A percentile compares a stretch with the other conserved stretches of the same genome.
phyloP scores from a whole-genome alignment of 2,888 invertebrate genomes.

The Patella pellucida region DNA sequence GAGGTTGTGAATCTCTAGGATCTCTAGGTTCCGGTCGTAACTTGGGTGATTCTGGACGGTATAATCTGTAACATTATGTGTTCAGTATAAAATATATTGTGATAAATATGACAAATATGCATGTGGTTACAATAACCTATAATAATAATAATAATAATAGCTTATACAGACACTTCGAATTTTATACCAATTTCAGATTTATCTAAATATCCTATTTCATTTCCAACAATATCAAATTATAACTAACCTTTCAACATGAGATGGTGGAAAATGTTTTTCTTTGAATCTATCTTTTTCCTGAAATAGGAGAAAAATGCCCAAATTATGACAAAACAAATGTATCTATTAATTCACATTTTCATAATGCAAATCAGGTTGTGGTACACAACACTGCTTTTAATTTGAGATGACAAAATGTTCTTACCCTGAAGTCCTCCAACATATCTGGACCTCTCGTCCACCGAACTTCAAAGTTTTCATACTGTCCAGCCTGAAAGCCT shows the following conservation, averaged over 20 bases:
- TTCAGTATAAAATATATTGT: no score
- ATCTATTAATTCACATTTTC: no score
- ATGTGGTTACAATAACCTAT: no score
- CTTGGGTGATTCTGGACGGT: neutral
- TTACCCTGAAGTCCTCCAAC: conserved; percentile 40
- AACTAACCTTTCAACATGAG: conserved; percentile 38
- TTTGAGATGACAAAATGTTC: neutral
- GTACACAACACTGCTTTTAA: no score
- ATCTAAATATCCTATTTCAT: no score
- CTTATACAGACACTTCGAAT: conserved; percentile 7
- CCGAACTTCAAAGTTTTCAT: conserved; percentile 71
- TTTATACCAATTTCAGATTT: no score
- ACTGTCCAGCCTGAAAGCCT: conserved; percentile 56
- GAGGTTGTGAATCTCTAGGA: neutral
- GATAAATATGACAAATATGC: no score
- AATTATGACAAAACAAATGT: neutral
- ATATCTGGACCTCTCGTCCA: conserved; percentile 57
- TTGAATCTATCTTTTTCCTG: conserved; percentile 25
- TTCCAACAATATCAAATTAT: neutral
- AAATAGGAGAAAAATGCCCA: neutral
- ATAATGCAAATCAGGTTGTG: no score
- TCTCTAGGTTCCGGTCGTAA: neutral
- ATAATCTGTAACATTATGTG: neutral
- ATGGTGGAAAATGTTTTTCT: conserved; percentile 29
- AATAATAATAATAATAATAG: no score